Evolutionary conservation across 2,113 vertebrate genomes (phyloP).

Genomic region (Pseudois nayaur): DNA sequence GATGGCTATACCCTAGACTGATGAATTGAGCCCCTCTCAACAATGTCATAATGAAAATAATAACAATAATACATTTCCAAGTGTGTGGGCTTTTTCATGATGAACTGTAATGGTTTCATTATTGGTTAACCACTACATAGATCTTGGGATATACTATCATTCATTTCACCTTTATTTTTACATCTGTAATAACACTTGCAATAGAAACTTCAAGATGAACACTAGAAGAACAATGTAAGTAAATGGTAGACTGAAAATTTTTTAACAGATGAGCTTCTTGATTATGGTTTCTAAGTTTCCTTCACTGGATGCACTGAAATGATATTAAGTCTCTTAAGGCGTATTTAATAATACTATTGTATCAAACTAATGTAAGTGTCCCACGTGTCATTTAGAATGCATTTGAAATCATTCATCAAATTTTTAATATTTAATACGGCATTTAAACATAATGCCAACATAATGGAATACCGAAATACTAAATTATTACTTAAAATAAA

Average conservation of each 20-base stretch:
- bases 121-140: neutral
- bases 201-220: conserved; percentile 41
- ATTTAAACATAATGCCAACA: conserved; percentile 47
- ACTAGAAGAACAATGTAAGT: conserved; percentile 16
- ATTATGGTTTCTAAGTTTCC: conserved; percentile 26
- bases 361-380: conserved; percentile 42
- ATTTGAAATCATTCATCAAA: conserved; percentile 43
- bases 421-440: conserved; percentile 40
- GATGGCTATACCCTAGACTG: conserved; percentile 48
- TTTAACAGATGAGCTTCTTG: conserved; percentile 35
- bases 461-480: conserved; percentile 20
- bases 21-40: conserved; percentile 54
- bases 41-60: conserved; percentile 56
- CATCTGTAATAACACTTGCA: conserved; percentile 28
- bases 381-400: neutral
- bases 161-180: conserved; percentile 35
- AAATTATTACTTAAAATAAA: conserved; percentile 51
- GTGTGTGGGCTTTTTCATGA: conserved; percentile 34
- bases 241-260: conserved; percentile 30
- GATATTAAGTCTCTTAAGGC: conserved; percentile 29
- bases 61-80: conserved; percentile 55
- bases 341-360: conserved; percentile 45
- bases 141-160: neutral
- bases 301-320: conserved; percentile 14
- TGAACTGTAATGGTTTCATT: neutral